These are phyloP conservation scores for Camponotus vicinus DNA, from an alignment of 1,140 invertebrate genomes.

Conservation along the genomic window DNA sequence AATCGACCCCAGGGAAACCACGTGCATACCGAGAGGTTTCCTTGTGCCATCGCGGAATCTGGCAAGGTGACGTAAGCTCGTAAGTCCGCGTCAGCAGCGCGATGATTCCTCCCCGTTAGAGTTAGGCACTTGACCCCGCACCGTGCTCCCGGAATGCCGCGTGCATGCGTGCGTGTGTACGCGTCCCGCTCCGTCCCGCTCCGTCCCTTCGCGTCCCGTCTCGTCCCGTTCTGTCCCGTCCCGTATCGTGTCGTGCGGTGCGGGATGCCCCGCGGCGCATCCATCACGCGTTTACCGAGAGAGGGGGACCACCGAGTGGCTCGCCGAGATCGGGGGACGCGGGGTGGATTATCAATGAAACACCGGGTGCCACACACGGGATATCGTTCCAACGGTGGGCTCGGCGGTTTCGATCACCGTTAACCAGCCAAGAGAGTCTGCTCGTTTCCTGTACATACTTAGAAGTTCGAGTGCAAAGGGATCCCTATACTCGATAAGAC, in stretches of 20 bases:
- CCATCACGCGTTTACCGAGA: constrained; percentile 21
- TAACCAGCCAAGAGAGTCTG: constrained; percentile 55
- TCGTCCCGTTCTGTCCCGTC: neutral
- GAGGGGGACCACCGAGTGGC: constrained; percentile 31
- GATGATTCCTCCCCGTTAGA: constrained; percentile 59
- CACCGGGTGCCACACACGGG: constrained; percentile 39
- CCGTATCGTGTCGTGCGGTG: constrained; percentile 1
- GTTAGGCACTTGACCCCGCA: constrained; percentile 59
- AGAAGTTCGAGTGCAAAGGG: constrained; percentile 10
- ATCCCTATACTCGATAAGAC: neutral
- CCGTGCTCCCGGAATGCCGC: constrained; percentile 42
- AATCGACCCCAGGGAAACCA: constrained; percentile 7
- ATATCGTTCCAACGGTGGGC: constrained; percentile 42
- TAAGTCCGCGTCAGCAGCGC: constrained; percentile 46
- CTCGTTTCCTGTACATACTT: constrained; percentile 33
- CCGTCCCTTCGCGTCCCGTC: neutral
- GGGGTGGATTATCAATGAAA: constrained; percentile 74
- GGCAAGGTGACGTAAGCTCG: constrained; percentile 47
- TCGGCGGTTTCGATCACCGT: constrained; percentile 66
- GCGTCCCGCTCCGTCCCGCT: neutral
- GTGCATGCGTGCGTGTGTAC: constrained; percentile 12
- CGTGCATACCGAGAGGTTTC: neutral
- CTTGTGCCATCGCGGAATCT: constrained; percentile 5
- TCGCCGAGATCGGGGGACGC: neutral
- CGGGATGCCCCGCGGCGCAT: constrained; percentile 43